A percentile compares a stretch with the other conserved stretches of the same genome.
Evolutionary conservation across 2,888 invertebrate species (phyloP).

Genomic region (Callyntrura guangdongensis): DNA sequence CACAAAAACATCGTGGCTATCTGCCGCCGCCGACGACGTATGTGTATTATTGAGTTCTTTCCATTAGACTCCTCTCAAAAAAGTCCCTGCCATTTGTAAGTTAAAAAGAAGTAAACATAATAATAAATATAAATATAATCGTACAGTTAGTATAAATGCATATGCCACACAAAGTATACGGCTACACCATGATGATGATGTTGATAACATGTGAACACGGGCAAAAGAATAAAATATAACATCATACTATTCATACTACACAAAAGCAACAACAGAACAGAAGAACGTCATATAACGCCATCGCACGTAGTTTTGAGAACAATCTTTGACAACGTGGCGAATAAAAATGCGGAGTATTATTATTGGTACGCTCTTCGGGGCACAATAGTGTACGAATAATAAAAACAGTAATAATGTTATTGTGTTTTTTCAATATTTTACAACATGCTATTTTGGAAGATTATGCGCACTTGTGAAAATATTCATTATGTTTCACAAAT

Average conservation of each 20-base stretch:
- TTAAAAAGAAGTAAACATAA: slow-evolving; percentile 66
- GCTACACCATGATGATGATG: neutral
- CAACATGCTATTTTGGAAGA: neutral
- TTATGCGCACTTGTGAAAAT: neutral
- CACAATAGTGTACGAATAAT: neutral
- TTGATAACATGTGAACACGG: slow-evolving; percentile 1
- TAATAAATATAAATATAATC: slow-evolving; percentile 65
- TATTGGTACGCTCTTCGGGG: neutral
- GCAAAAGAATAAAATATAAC: slow-evolving; percentile 15
- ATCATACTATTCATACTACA: too few relatives aligned
- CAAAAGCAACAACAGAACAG: neutral
- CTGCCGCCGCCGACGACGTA: neutral
- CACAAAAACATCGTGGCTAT: neutral
- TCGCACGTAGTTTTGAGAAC: neutral
- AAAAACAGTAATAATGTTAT: neutral
- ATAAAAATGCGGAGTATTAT: neutral
- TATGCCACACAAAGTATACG: neutral
- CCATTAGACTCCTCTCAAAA: slow-evolving; percentile 26
- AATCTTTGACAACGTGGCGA: neutral
- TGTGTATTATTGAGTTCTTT: neutral
- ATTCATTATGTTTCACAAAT: neutral
- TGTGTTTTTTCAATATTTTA: slow-evolving; percentile 14
- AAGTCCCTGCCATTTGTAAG: slow-evolving; percentile 64
- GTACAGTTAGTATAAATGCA: neutral
- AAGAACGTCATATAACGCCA: neutral